Evolutionary conservation across 2,888 invertebrate species (phyloP).

Genomic region (Leucophora obtusa): DNA sequence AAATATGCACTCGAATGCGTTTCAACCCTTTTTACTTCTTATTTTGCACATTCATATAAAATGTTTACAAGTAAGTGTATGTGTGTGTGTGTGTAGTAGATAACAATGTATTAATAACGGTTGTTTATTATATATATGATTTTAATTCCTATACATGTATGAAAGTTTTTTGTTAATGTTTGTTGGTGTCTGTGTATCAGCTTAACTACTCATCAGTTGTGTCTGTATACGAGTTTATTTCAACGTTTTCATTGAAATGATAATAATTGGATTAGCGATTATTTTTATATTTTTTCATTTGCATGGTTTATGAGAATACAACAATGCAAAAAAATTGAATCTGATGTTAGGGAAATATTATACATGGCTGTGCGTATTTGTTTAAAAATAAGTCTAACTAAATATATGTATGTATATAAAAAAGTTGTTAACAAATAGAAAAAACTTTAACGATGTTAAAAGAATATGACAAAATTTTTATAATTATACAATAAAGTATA

Average conservation of each 20-base stretch:
- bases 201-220: conserved; percentile 55
- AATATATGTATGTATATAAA: not conserved
- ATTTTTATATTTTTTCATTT: conserved; percentile 48
- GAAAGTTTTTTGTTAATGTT: not conserved
- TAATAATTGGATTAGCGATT: conserved; percentile 76
- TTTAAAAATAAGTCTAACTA: not conserved
- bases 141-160: not conserved
- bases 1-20: conserved; percentile 48
- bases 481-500: too few species aligned
- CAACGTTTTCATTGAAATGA: conserved; percentile 72
- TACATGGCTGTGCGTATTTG: not conserved
- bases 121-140: conserved; percentile 14
- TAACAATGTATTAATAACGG: conserved; percentile 25
- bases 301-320: not conserved
- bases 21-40: not conserved
- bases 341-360: not conserved
- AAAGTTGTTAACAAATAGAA: conserved; percentile 1
- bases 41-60: not conserved
- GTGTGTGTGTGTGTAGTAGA: not conserved
- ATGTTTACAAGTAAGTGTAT: not conserved
- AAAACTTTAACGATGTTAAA: not conserved
- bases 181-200: conserved; percentile 28
- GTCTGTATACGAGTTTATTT: conserved; percentile 34
- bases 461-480: not conserved
- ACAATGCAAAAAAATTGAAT: not conserved